Conservation (phyloP, 2,888 invertebrate species). For the Drosophila buzzatii region DNA sequence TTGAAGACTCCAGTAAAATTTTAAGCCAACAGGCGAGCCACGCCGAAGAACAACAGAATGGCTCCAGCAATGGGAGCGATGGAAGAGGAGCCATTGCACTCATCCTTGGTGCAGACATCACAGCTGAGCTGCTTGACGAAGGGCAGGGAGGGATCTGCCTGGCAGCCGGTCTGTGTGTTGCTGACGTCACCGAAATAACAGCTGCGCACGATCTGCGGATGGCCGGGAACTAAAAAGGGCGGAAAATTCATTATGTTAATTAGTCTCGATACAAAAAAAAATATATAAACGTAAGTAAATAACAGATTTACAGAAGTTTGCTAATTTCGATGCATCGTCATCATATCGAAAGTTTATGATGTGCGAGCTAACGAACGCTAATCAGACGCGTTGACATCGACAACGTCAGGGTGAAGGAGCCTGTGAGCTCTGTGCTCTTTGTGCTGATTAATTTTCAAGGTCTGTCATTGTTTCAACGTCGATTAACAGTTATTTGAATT, state of each 20-base stretch:
- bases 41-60: slow-evolving; percentile 76
- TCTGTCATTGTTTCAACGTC: slow-evolving; percentile 11
- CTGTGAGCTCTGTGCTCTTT: slow-evolving; percentile 14
- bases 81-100: slow-evolving; percentile 80
- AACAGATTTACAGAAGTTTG: neutral
- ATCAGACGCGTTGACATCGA: slow-evolving; percentile 22
- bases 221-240: slow-evolving; percentile 59
- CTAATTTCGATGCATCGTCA: slow-evolving; percentile 9
- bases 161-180: slow-evolving; percentile 77
- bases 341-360: slow-evolving; percentile 14
- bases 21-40: slow-evolving; percentile 80
- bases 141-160: slow-evolving; percentile 75
- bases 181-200: slow-evolving; percentile 82
- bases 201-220: slow-evolving; percentile 61
- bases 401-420: neutral
- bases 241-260: slow-evolving; percentile 5
- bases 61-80: slow-evolving; percentile 74
- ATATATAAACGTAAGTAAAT: too few species aligned
- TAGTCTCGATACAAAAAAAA: neutral
- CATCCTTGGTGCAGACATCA: slow-evolving; percentile 79
- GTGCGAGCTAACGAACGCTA: slow-evolving; percentile 29
- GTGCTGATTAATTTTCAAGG: slow-evolving; percentile 20
- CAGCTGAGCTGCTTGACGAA: slow-evolving; percentile 78
- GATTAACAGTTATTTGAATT: slow-evolving; percentile 14
- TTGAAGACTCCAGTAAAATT: neutral